Evolutionary conservation across 2,113 vertebrate species (phyloP), one percentile per base, ranked within the genome.

Genomic region (Acrocephalus arundinaceus): DNA sequence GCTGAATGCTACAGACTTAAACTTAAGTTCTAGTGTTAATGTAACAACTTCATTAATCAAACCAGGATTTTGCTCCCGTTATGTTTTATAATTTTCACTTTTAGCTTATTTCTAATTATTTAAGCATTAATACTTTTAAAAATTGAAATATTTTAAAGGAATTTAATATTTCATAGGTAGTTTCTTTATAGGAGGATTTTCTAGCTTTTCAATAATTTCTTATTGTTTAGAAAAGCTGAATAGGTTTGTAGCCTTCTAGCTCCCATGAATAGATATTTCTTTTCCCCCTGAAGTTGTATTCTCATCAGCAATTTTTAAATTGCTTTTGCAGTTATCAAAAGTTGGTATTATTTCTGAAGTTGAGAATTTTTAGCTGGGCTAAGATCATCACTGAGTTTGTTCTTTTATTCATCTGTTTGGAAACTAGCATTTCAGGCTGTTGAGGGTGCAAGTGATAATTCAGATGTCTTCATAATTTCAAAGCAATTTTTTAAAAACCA

Each of bases 211-310:
- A 90, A 9, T 58, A 57, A 43, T 71, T 75, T 89, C 52, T 59
- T 82, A 27, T 9, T 91, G 33, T 82, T 96, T 85, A 85, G 70
- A 83, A 91, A 87, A 95, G 31, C n/a, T 91, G n/a, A 81, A 68
- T 22, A 65, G 30, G 10, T 37, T 72, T 87, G 28, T 85, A 77
- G n/a, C n/a, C 30, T 87, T 84, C n/a, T 73, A 88, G 31, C 24
- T 61, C n/a, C 37, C 1, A 1, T 14, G 74, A 80, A 59, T 4
- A 86, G 48, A 27, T 49, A 70, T 8, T 41, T 5, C 18, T 73
- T 89, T 73, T 41, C 2, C 35, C 14, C 20, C 48, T 49, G 18
- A 59, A 70, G 43, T 33, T 94, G 76, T 80, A 33, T 58, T 87
- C 48, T 77, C 19, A 70, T 27, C 28, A 46, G 33, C 65, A 81